Conservation (phyloP, 2,888 invertebrate species). For the Antheraea assamensis region DNA sequence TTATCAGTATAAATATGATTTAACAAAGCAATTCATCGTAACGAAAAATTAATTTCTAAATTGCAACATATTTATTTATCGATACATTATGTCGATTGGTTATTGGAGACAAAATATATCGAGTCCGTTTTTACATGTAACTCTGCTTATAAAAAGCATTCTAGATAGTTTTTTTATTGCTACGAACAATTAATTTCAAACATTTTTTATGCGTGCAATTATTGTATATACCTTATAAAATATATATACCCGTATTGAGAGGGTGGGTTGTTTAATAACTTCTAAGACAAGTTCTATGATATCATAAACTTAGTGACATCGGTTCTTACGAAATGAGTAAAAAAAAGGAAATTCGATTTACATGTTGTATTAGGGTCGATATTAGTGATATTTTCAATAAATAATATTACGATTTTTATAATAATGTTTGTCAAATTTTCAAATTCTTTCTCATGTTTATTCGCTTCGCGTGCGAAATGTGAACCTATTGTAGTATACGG, state of each 20-base stretch:
- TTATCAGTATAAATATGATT: neutral
- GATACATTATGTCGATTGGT: neutral
- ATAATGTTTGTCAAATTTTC: constrained; percentile 39
- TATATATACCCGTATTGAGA: neutral
- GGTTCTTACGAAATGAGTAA: constrained; percentile 31
- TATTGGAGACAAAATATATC: neutral
- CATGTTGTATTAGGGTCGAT: constrained; percentile 27
- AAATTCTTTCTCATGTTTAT: constrained; percentile 44
- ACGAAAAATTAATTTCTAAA: neutral
- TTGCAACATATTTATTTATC: neutral
- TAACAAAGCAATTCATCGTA: neutral
- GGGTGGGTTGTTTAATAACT: neutral
- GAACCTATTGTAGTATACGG: constrained; percentile 25
- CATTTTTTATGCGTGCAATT: neutral
- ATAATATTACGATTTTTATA: constrained; percentile 26
- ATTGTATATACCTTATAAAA: neutral
- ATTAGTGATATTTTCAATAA: constrained; percentile 24
- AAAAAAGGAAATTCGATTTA: constrained; percentile 31
- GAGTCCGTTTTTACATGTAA: too few relatives aligned
- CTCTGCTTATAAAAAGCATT: neutral
- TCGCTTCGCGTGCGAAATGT: constrained; percentile 50
- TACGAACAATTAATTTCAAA: neutral
- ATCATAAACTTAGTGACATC: constrained; percentile 44
- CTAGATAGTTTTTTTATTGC: neutral
- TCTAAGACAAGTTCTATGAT: constrained; percentile 42